Evolutionary conservation across 2,113 vertebrate genomes (phyloP).

Genomic region (Scalopus aquaticus): DNA sequence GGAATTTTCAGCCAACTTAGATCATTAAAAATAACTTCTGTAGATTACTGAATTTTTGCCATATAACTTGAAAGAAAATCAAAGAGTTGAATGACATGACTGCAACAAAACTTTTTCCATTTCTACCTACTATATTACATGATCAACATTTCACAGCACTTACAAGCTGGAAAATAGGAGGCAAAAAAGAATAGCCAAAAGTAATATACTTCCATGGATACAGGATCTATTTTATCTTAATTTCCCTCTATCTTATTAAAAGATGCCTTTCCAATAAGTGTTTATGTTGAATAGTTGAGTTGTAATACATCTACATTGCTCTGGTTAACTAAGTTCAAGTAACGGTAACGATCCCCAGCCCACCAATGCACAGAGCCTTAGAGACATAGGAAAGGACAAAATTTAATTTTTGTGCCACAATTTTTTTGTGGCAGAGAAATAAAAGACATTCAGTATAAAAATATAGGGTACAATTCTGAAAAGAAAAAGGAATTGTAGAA

Average conservation of each 20-base stretch:
- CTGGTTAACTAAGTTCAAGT: neutral
- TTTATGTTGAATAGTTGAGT: neutral
- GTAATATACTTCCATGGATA: neutral
- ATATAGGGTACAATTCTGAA: neutral
- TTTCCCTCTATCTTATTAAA: neutral
- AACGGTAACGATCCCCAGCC: neutral
- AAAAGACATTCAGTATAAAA: neutral
- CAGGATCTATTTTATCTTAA: neutral
- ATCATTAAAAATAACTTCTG: conserved; percentile 12
- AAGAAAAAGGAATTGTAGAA: neutral
- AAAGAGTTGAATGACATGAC: neutral
- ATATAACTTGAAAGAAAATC: neutral
- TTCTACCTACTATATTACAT: conserved; percentile 15
- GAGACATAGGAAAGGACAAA: neutral
- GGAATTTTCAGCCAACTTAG: neutral
- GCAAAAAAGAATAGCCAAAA: neutral
- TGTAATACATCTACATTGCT: neutral
- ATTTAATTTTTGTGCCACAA: neutral
- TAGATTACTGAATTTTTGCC: neutral
- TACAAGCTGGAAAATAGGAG: too few relatives aligned
- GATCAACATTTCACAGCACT: neutral
- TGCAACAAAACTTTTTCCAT: neutral
- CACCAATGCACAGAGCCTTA: neutral
- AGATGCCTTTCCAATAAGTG: neutral
- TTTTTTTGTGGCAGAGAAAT: neutral